A percentile compares a stretch with the other conserved stretches of the same genome.
Conservation (phyloP, 2,113 vertebrate species). For the Diadophis punctatus region DNA sequence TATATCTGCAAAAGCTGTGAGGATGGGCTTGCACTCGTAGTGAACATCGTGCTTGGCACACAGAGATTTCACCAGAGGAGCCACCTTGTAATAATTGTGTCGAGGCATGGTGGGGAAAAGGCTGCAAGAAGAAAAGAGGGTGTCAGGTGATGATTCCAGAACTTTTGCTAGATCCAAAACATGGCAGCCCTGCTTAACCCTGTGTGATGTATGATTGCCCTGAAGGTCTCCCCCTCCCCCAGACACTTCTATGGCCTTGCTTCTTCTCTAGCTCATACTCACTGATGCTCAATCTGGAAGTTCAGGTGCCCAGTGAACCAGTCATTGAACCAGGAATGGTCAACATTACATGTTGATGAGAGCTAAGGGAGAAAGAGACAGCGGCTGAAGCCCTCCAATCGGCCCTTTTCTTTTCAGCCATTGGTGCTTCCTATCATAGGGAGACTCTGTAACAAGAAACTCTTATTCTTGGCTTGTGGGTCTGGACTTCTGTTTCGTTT, state of each 20-base stretch:
- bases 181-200: background rate
- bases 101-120: constrained; percentile 75
- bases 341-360: constrained; percentile 71
- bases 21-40: constrained; percentile 70
- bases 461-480: background rate
- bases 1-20: constrained; percentile 69
- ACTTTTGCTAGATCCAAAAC: background rate
- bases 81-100: constrained; percentile 73
- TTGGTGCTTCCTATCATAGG: too few relatives aligned
- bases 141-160: background rate
- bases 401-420: too few relatives aligned
- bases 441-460: background rate
- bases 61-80: constrained; percentile 71
- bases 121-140: constrained; percentile 45
- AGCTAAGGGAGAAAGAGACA: too few relatives aligned
- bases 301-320: constrained; percentile 83
- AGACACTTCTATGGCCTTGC: background rate
- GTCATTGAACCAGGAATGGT: constrained; percentile 78
- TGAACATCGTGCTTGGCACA: constrained; percentile 69
- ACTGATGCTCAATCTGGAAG: constrained; percentile 85
- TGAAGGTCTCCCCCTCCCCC: background rate
- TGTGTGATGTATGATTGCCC: background rate
- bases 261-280: constrained; percentile 46
- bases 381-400: too few relatives aligned
- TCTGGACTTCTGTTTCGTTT: background rate